Evolutionary conservation across 2,113 vertebrate genomes (phyloP), one percentile per base, ranked within the genome.

Genomic region (Piaya cayana): DNA sequence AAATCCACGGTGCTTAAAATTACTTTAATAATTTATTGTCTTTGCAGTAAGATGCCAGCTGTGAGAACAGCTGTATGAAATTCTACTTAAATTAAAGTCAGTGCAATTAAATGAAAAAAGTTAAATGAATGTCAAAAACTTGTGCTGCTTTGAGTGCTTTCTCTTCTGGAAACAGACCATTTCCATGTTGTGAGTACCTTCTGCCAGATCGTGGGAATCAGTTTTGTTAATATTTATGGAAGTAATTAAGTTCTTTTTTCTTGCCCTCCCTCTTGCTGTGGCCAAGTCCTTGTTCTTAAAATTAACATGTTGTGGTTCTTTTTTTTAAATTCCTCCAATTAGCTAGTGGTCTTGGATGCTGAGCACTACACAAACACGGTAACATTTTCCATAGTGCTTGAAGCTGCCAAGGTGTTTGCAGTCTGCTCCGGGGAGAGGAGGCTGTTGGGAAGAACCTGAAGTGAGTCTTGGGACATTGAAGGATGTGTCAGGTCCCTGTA

Each of bases 221-320:
- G 79, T 93, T 92, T 60, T 80, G 56, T 86, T 95, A 82, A 93
- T 91, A 86, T 93, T 94, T 90, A 88, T 78, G 75, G 52, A n/a
- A 83, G 43, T 85, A 90, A 96, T 93, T 80, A 95, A 59, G 29
- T 69, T 76, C 19, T 65, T 67, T 55, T 93, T 71, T 34, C 47
- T 84, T 92, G 32, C 52, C 26, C 23, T 92, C 60, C 60, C 50
- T 92, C 60, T 92, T 74, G 52, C 91, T 86, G 56, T 88, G 86
- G 27, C 43, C 50, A 55, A 67, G 45, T 79, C 68, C 65, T 72
- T 78, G 37, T 79, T 91, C 70, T 72, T 79, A 69, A 93, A 90
- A 77, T 67, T 43, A 70, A 62, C 12, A 12, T 39, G 39, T 39
- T 5, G 1, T 22, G 8, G 8, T 45, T 53, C 42, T 75, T 27